Evolutionary conservation across 2,113 vertebrate species (phyloP).

Genomic region (Leptosomus discolor): DNA sequence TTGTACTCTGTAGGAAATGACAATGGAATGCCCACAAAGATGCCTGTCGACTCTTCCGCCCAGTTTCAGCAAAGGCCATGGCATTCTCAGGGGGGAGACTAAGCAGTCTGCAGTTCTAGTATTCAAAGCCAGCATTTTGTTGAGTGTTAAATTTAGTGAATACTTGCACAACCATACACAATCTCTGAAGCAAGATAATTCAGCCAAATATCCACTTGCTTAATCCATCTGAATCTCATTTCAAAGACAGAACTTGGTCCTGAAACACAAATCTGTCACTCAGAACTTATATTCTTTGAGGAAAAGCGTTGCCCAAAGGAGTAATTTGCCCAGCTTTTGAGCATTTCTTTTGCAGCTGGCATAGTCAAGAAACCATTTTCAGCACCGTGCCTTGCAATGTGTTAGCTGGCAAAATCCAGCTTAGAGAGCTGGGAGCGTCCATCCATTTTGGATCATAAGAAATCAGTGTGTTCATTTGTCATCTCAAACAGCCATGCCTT

Average conservation of each 20-base stretch:
- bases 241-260: neutral
- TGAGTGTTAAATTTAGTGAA: neutral
- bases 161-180: neutral
- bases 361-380: neutral
- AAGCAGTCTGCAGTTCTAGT: neutral
- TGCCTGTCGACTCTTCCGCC: neutral
- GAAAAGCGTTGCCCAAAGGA: neutral
- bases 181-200: neutral
- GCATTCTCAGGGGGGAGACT: accelerated
- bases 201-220: neutral
- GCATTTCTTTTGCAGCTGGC: neutral
- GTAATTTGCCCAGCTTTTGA: neutral
- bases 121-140: neutral
- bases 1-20: neutral
- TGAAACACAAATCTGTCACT: neutral
- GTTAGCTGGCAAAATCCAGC: neutral
- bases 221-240: neutral
- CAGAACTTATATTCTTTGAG: neutral
- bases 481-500: neutral
- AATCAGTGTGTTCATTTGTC: neutral
- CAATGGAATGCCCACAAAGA: neutral
- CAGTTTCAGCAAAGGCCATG: neutral
- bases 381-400: neutral
- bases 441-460: neutral
- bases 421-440: neutral